phyloP scores from a whole-genome alignment of 37 sponge, comb jelly and placozoan genomes.

The Haliclona indistincta region DNA sequence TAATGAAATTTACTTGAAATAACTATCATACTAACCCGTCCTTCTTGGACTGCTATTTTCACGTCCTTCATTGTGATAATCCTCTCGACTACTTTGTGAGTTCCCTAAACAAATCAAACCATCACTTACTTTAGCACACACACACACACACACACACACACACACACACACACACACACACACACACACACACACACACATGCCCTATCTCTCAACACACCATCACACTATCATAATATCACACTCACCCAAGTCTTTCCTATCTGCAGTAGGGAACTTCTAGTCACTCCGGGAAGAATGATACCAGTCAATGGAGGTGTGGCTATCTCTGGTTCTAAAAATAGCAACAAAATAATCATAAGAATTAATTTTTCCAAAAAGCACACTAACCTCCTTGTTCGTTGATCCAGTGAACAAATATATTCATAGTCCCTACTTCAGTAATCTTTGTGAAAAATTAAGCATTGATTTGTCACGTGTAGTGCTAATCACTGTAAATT shows the following conservation, averaged over 20 bases:
- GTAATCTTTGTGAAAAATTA: conserved; percentile 61
- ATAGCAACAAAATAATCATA: conserved; percentile 3
- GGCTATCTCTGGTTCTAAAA: conserved; percentile 93
- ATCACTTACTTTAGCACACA: conserved; percentile 1
- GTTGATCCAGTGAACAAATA: conserved; percentile 96
- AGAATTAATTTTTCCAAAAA: not conserved
- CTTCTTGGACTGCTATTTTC: conserved; percentile 69
- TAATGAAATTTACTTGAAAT: not conserved
- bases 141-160: conserved; percentile 6
- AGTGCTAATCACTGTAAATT: not conserved
- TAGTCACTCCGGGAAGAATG: conserved; percentile 96
- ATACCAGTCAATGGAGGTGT: conserved; percentile 94
- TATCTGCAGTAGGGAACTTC: conserved; percentile 86
- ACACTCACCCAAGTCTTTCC: conserved; percentile 81
- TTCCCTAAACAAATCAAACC: conserved; percentile 55
- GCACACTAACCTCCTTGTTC: conserved; percentile 86
- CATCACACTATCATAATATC: not conserved
- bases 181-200: conserved; percentile 12
- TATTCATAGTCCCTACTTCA: conserved; percentile 99
- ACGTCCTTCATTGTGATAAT: conserved; percentile 87
- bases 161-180: conserved; percentile 1
- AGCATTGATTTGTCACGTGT: not conserved
- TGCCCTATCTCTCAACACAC: not conserved
- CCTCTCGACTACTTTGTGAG: conserved; percentile 89
- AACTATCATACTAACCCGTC: conserved; percentile 49